Evolutionary conservation across 2,113 vertebrate genomes (phyloP).

Genomic region (Cariama cristata): DNA sequence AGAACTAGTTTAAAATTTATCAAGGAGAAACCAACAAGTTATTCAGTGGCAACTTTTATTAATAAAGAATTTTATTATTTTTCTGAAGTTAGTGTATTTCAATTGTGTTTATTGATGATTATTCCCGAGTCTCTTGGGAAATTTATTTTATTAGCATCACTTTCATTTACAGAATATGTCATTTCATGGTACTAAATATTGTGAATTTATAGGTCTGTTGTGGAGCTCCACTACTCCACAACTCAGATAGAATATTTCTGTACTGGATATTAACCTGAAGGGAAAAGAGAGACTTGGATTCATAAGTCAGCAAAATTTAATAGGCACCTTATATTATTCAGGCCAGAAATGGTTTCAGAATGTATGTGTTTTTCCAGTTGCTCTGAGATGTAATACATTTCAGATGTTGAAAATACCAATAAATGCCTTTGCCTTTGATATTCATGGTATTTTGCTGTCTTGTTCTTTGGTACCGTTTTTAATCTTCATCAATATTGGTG

Average conservation of each 20-base stretch:
- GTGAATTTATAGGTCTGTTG: background rate
- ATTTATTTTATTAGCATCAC: background rate
- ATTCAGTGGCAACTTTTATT: background rate
- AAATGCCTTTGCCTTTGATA: background rate
- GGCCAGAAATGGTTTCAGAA: background rate
- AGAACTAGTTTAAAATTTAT: background rate
- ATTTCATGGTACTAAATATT: background rate
- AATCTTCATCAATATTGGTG: background rate
- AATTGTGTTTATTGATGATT: background rate
- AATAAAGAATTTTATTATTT: background rate
- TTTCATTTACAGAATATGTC: background rate
- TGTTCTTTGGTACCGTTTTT: background rate
- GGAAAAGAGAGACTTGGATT: background rate
- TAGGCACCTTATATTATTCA: background rate
- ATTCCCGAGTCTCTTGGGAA: background rate
- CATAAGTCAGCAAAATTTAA: background rate
- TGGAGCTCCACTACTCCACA: background rate
- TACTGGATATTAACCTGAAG: background rate
- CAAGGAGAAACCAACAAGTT: background rate
- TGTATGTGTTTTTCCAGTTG: background rate
- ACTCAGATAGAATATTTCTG: background rate
- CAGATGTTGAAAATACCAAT: background rate
- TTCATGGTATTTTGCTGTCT: background rate
- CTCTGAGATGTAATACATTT: background rate
- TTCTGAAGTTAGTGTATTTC: background rate